phyloP scores from a whole-genome alignment of 2,888 invertebrate species.

The Diogma glabrata region DNA sequence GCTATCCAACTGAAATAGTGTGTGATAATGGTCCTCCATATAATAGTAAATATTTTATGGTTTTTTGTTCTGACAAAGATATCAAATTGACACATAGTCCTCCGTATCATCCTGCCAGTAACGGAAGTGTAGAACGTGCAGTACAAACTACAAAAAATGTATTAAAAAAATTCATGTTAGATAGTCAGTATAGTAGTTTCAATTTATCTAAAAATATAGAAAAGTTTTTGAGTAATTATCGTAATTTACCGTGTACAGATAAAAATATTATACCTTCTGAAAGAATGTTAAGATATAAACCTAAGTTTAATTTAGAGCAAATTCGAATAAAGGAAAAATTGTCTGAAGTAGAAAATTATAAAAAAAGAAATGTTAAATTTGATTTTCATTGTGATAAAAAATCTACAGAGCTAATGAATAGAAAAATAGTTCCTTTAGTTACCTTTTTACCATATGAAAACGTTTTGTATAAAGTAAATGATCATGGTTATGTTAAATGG shows the following conservation, averaged over 20 bases:
- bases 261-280: neutral
- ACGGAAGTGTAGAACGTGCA: constrained; percentile 13
- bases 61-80: constrained; percentile 8
- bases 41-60: neutral
- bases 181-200: neutral
- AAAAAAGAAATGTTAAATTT: too few species aligned
- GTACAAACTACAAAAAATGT: neutral
- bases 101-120: constrained; percentile 13
- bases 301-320: too few species aligned
- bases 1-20: too few species aligned
- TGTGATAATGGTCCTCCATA: constrained; percentile 4
- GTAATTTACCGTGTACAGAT: neutral
- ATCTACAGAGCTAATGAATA: too few species aligned
- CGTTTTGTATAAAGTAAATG: too few species aligned
- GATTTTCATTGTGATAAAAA: too few species aligned
- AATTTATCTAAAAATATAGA: neutral
- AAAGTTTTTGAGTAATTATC: neutral
- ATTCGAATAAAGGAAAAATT: too few species aligned
- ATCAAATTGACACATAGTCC: constrained; percentile 12
- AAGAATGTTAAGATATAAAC: neutral
- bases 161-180: neutral
- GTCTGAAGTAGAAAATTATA: too few species aligned
- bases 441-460: too few species aligned
- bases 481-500: too few species aligned
- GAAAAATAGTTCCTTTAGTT: too few species aligned